Percentiles rank a stretch among this genome's conserved stretches.
Evolutionary conservation across 2,888 invertebrate species (phyloP).

Genomic region (Marasmarcha lunaedactyla): DNA sequence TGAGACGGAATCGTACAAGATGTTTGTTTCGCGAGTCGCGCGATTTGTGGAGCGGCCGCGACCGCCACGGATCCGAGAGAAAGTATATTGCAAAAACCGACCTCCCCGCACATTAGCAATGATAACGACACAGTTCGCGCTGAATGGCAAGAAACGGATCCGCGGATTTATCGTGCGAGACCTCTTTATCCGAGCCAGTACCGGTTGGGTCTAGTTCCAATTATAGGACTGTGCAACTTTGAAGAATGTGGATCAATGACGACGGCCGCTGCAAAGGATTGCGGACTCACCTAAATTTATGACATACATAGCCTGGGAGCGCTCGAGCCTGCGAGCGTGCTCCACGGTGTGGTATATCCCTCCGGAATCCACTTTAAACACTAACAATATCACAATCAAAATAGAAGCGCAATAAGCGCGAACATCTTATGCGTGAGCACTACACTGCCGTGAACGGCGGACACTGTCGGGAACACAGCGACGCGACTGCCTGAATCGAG

Average conservation of each 20-base stretch:
- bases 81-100: slow-evolving; percentile 29
- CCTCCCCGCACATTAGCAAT: not conserved
- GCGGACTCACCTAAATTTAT: slow-evolving; percentile 68
- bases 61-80: slow-evolving; percentile 28
- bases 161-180: not conserved
- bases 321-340: slow-evolving; percentile 63
- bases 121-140: slow-evolving; percentile 28
- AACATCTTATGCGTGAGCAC: slow-evolving; percentile 57
- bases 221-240: slow-evolving; percentile 36
- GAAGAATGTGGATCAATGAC: slow-evolving; percentile 38
- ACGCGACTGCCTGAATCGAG: slow-evolving; percentile 36
- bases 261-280: slow-evolving; percentile 32
- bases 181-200: slow-evolving; percentile 26
- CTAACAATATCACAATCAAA: slow-evolving; percentile 52
- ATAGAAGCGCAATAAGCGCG: slow-evolving; percentile 52
- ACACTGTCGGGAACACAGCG: slow-evolving; percentile 26
- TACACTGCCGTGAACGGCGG: slow-evolving; percentile 36
- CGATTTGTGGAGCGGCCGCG: slow-evolving; percentile 20
- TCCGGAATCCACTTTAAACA: slow-evolving; percentile 66
- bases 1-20: slow-evolving; percentile 49
- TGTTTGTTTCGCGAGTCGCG: slow-evolving; percentile 35
- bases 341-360: slow-evolving; percentile 63
- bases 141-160: slow-evolving; percentile 14
- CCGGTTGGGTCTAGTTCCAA: slow-evolving; percentile 54
- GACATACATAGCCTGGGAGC: slow-evolving; percentile 70